A percentile compares a stretch with the other conserved stretches of the same genome.
These are phyloP conservation scores for Nannoperca australis DNA, from an alignment of 2,797 vertebrate genomes.

Conservation along the genomic window DNA sequence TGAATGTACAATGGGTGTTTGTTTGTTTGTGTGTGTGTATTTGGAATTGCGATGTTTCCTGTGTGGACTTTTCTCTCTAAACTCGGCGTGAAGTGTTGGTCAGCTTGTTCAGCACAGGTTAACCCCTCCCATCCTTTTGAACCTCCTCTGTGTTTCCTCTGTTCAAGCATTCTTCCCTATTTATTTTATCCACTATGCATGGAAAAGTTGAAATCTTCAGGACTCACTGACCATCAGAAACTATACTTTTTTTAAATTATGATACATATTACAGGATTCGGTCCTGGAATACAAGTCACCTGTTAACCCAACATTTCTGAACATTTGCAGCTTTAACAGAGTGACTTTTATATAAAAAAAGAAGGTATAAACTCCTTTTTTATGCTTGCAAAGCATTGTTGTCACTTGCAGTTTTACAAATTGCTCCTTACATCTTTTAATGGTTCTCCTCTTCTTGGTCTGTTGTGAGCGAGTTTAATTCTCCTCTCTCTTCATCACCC, in stretches of 20 bases:
- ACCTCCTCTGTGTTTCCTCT: background rate
- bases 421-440: slow-evolving; percentile 74
- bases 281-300: background rate
- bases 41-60: slow-evolving; percentile 35
- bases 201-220: background rate
- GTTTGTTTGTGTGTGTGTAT: slow-evolving; percentile 39
- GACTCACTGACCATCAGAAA: background rate
- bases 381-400: slow-evolving; percentile 58
- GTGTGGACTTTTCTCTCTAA: slow-evolving; percentile 58
- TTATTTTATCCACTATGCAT: background rate
- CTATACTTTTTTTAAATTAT: background rate
- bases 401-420: slow-evolving; percentile 74
- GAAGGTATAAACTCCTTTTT: slow-evolving; percentile 46
- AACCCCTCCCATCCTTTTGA: slow-evolving; percentile 53
- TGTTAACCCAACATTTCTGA: slow-evolving; percentile 29
- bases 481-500: slow-evolving; percentile 66
- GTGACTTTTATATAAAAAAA: slow-evolving; percentile 13
- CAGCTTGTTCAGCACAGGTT: slow-evolving; percentile 65
- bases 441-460: slow-evolving; percentile 67
- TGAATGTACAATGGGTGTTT: slow-evolving; percentile 34
- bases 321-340: slow-evolving; percentile 30
- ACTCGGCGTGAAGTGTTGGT: slow-evolving; percentile 67
- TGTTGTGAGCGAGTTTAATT: slow-evolving; percentile 74
- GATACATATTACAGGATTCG: background rate
- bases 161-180: background rate